A percentile compares a stretch with the other conserved stretches of the same genome.
phyloP scores from a whole-genome alignment of 2,113 vertebrate species.

The Psittacara wagleri region DNA sequence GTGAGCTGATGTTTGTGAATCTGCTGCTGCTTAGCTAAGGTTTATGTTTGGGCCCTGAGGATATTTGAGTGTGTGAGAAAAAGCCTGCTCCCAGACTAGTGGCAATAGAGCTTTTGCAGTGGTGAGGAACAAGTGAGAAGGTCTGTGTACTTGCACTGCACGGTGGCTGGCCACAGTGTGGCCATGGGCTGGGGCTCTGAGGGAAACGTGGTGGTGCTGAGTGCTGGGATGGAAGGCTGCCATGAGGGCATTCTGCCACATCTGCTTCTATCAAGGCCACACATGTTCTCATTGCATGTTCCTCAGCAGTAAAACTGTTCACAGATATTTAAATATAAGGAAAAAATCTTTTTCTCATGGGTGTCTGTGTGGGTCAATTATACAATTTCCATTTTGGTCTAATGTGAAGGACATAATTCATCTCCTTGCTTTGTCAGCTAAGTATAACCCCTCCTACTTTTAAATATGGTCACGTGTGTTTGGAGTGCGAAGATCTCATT shows the following conservation, averaged over 20 bases:
- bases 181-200: background rate
- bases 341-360: background rate
- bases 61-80: background rate
- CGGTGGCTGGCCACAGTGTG: background rate
- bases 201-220: background rate
- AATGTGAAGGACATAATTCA: background rate
- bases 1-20: background rate
- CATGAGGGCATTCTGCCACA: fast-evolving
- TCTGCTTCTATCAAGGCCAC: background rate
- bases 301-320: background rate
- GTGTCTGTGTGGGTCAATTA: fast-evolving
- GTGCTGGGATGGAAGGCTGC: background rate
- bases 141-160: fast-evolving
- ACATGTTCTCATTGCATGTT: fast-evolving
- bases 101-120: background rate
- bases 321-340: background rate
- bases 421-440: background rate
- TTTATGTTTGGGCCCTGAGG: background rate
- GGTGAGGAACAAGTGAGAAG: background rate
- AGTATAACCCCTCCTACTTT: background rate
- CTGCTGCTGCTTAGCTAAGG: background rate
- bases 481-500: background rate
- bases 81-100: background rate
- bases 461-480: background rate
- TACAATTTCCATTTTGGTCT: background rate